Evolutionary conservation across 2,113 vertebrate species (phyloP), one percentile per base, ranked within the genome.

Genomic region (Oplegnathus fasciatus): DNA sequence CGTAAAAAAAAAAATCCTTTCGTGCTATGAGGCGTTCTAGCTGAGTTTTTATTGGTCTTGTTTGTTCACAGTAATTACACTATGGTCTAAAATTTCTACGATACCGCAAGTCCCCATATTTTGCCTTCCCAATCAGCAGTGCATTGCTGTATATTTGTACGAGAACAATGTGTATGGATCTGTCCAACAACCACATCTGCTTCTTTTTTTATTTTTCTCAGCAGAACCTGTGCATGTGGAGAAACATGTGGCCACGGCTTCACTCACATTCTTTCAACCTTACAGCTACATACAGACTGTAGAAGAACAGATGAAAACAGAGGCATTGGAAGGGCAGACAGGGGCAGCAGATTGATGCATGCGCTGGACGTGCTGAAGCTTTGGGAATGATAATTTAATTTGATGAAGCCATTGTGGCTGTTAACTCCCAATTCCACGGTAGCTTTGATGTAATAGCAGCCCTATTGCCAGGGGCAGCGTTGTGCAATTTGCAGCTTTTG

Each of bases 301-400:
- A 44, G 54, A 42, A 60, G 40, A 77, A 77, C 6, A 10, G 61
- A 61, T 44, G 22, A 57, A 76, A 48, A 50, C 57, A 80, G 61
- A 60, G 2, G 48, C 30, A 13, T 20, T 20, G 20, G 15, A 78
- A 57, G 50, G 13, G 58, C 26, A 74, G 65, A 68, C 46, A 68
- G 15, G 13, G 20, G 14, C 54, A 80, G 65, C 64, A 78, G 83
- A 71, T 3, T 67, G 18, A 82, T 76, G 74, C 60, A 22, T 50
- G 80, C 61, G 34, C 64, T 66, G 61, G 69, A 85, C 1, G 30
- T 83, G 87, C 66, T 90, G 60, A 68, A 82, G 88, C 62, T 65
- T 82, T 82, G 44, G 55, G 62, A 86, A 75, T 76, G 50, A 86
- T 83, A 67, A 89, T 87, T 92, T 67, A 64, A 87, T 88, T 82